A percentile compares a stretch with the other conserved stretches of the same genome.
Evolutionary conservation across 2,888 invertebrate genomes (phyloP).

Genomic region (Zonitis immaculata): DNA sequence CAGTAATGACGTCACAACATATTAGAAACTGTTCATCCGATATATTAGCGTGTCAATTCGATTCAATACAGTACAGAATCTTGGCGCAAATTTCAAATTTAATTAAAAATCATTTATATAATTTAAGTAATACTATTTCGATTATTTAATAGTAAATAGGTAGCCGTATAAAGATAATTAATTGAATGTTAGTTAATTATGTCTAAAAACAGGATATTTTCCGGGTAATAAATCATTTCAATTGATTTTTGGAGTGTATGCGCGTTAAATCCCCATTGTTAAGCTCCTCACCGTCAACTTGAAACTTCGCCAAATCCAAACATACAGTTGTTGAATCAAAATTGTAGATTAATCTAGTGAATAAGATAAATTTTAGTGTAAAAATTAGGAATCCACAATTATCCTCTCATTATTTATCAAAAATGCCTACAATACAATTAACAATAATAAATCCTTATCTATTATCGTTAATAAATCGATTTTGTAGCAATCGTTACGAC

Average conservation of each 20-base stretch:
- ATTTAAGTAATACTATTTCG: no score
- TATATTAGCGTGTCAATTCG: neutral
- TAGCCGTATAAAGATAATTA: no score
- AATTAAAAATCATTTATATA: no score
- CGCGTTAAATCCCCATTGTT: neutral
- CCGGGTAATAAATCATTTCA: neutral
- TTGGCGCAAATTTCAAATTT: no score
- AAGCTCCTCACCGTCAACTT: neutral
- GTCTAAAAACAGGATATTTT: neutral
- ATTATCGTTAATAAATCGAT: neutral
- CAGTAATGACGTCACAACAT: neutral
- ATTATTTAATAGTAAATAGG: no score
- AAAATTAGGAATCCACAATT: no score
- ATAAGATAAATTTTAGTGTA: neutral
- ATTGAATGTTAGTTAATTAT: no score
- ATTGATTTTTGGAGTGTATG: neutral
- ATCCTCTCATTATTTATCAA: no score
- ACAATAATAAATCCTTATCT: no score
- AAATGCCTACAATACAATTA: neutral
- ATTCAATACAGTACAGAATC: no score
- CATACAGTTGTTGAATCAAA: neutral
- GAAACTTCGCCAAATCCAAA: neutral
- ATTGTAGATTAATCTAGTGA: neutral
- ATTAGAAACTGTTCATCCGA: neutral
- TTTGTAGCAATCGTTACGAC: neutral